Conservation (phyloP, 2,797 vertebrate species). For the Alectoris magna region DNA sequence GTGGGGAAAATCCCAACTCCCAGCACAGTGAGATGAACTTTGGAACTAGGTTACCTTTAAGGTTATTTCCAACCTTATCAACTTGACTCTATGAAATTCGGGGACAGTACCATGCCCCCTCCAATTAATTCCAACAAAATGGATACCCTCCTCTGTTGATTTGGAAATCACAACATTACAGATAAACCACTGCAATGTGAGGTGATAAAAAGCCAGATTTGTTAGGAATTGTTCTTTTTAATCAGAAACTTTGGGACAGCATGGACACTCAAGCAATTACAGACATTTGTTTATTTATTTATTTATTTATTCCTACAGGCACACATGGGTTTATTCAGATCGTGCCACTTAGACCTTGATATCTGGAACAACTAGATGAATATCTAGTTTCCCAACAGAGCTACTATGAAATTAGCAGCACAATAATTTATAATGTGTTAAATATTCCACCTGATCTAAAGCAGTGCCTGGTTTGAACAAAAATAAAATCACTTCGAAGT, state of each 20-base stretch:
- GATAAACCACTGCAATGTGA: fast-evolving
- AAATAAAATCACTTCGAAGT: neutral
- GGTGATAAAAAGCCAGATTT: neutral
- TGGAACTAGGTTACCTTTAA: neutral
- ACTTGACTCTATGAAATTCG: neutral
- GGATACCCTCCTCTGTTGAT: fast-evolving
- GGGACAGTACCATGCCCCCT: fast-evolving
- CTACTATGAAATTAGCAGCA: neutral
- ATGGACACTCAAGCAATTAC: neutral
- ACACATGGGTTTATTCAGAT: fast-evolving
- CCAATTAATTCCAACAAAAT: neutral
- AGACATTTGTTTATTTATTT: neutral
- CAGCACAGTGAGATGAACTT: neutral
- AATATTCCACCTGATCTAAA: neutral
- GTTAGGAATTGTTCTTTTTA: neutral
- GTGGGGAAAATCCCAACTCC: neutral
- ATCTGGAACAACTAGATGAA: neutral
- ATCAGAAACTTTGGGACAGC: neutral
- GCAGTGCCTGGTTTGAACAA: neutral
- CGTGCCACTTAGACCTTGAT: fast-evolving
- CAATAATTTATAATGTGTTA: neutral
- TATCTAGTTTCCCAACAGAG: neutral
- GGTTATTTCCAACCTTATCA: too few relatives aligned
- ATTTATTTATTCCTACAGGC: neutral
- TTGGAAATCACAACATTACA: neutral